These are phyloP conservation scores for Sarcophaga caerulescens DNA, from an alignment of 2,888 invertebrate species.

Conservation along the genomic window DNA sequence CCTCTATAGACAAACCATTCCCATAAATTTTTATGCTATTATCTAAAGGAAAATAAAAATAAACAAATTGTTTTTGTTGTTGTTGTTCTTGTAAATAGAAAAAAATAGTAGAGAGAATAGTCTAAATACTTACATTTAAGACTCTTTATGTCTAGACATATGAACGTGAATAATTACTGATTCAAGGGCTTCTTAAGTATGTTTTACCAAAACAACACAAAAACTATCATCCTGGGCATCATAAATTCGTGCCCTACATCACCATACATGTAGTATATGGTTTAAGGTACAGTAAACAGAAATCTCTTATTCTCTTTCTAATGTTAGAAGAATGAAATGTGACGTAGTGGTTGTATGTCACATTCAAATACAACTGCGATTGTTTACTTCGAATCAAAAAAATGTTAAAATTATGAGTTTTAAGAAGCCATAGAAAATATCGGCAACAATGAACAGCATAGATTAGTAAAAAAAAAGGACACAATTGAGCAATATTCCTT, in stretches of 20 bases:
- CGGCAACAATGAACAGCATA: too few relatives aligned
- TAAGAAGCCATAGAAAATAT: too few relatives aligned
- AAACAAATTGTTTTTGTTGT: slow-evolving; percentile 9
- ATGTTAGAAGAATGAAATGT: too few relatives aligned
- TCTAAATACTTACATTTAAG: slow-evolving; percentile 52
- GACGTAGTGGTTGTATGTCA: too few relatives aligned
- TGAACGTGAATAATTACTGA: slow-evolving; percentile 67
- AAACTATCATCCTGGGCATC: slow-evolving; percentile 47
- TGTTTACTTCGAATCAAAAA: too few relatives aligned
- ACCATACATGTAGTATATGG: too few relatives aligned
- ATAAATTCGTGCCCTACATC: slow-evolving; percentile 40
- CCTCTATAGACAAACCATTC: neutral
- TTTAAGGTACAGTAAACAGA: too few relatives aligned
- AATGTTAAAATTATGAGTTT: too few relatives aligned
- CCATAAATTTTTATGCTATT: slow-evolving; percentile 34
- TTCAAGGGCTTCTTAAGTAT: slow-evolving; percentile 62
- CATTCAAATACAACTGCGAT: too few relatives aligned
- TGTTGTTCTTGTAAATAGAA: neutral
- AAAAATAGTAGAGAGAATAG: neutral
- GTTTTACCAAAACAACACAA: slow-evolving; percentile 7
- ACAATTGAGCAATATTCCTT: too few relatives aligned
- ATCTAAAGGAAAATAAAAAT: slow-evolving; percentile 42
- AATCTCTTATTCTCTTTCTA: too few relatives aligned
- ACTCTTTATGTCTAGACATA: slow-evolving; percentile 64
- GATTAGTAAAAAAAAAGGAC: too few relatives aligned